These are phyloP conservation scores for Cryptomyrus ogoouensis DNA, from an alignment of 2,113 vertebrate genomes.

Conservation along the genomic window DNA sequence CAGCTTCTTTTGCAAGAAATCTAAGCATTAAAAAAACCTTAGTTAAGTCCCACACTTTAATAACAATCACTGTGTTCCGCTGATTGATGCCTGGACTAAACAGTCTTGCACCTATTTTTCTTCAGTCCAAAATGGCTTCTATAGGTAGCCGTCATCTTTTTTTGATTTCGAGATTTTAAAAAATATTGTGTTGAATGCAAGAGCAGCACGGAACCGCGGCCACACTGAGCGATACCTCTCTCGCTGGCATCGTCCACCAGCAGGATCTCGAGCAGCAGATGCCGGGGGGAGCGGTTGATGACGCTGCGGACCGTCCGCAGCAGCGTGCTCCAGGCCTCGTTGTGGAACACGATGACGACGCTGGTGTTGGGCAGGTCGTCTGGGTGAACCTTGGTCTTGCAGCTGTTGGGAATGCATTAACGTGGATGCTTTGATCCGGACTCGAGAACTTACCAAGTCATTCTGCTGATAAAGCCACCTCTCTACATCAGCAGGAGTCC, in stretches of 20 bases:
- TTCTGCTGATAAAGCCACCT: not conserved
- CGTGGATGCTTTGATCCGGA: not conserved
- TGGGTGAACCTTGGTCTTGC: slow-evolving; percentile 83
- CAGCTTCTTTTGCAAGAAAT: slow-evolving; percentile 81
- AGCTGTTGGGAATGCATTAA: slow-evolving; percentile 57
- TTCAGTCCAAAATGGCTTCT: not conserved
- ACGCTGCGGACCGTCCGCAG: slow-evolving; percentile 87
- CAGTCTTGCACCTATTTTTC: not conserved
- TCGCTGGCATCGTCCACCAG: slow-evolving; percentile 97
- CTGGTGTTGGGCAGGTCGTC: slow-evolving; percentile 89
- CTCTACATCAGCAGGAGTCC: not conserved
- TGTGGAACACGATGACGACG: slow-evolving; percentile 96
- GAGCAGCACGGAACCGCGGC: not conserved
- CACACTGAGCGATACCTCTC: slow-evolving; percentile 63
- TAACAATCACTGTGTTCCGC: not conserved
- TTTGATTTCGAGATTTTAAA: not conserved
- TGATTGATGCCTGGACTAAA: not conserved
- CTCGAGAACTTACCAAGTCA: not conserved
- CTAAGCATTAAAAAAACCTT: slow-evolving; percentile 46
- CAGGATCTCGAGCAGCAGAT: slow-evolving; percentile 78
- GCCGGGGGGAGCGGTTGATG: slow-evolving; percentile 78
- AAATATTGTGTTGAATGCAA: not conserved
- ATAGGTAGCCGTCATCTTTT: not conserved
- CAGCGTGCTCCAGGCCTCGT: slow-evolving; percentile 95
- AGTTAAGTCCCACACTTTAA: not conserved